These are phyloP conservation scores for Tachuris rubrigastra DNA, from an alignment of 2,113 vertebrate genomes.

Conservation along the genomic window DNA sequence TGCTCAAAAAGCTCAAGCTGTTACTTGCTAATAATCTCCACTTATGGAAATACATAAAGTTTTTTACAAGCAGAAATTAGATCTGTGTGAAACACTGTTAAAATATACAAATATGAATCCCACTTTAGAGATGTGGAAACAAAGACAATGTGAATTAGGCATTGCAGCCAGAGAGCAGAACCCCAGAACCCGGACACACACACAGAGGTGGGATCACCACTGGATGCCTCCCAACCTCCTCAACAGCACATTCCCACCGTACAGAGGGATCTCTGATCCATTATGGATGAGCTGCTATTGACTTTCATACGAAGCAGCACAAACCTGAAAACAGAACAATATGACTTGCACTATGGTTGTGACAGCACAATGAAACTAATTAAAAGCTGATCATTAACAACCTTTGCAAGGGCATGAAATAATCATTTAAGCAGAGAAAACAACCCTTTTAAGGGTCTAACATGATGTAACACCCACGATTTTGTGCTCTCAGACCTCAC, in stretches of 20 bases:
- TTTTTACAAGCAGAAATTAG: neutral
- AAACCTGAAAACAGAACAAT: neutral
- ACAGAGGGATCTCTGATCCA: neutral
- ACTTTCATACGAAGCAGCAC: neutral
- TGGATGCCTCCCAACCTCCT: rapidly evolving
- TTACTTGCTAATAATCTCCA: neutral
- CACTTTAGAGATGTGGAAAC: neutral
- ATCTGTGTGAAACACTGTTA: neutral
- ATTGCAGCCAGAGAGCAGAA: rapidly evolving
- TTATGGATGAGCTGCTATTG: neutral
- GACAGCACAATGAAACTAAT: neutral
- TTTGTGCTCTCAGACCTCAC: neutral
- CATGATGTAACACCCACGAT: neutral
- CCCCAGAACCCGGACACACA: rapidly evolving
- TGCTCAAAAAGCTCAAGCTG: neutral
- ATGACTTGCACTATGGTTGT: neutral
- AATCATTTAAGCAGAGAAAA: neutral
- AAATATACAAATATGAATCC: neutral
- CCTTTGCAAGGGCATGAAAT: neutral
- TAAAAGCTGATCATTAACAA: neutral
- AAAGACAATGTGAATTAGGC: rapidly evolving
- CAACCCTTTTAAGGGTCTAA: neutral
- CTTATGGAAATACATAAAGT: neutral
- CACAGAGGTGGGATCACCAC: rapidly evolving
- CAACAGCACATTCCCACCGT: neutral